These are phyloP conservation scores for Sphenodon punctatus DNA, from an alignment of 2,797 vertebrate species.

Conservation along the genomic window DNA sequence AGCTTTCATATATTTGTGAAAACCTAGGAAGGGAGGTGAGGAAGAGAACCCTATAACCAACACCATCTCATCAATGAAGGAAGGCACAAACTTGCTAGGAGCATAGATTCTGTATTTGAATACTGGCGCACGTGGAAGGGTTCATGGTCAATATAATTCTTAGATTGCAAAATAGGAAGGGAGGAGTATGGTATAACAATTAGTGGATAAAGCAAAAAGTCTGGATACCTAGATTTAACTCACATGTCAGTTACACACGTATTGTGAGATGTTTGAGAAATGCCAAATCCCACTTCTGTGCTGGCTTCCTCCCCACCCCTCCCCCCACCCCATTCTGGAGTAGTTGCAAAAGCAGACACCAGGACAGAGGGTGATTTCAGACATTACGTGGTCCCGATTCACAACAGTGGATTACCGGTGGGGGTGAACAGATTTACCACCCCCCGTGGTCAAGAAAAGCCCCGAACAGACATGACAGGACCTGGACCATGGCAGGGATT, in stretches of 20 bases:
- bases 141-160: not conserved
- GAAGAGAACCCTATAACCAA: not conserved
- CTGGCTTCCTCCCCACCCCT: fast-evolving
- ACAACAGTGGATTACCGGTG: no score
- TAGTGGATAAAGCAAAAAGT: not conserved
- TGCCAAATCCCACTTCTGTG: not conserved
- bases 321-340: no score
- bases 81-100: not conserved
- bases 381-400: no score
- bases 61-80: not conserved
- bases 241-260: not conserved
- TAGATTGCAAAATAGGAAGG: not conserved
- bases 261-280: not conserved
- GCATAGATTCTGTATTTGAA: fast-evolving
- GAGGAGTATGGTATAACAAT: not conserved
- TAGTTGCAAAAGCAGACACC: no score
- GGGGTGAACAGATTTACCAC: no score
- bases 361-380: no score
- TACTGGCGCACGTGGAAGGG: not conserved
- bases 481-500: no score
- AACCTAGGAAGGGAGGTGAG: not conserved
- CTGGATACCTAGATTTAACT: not conserved
- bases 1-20: not conserved
- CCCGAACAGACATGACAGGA: no score
- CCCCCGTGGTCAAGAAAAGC: no score